Base-by-base conservation (phyloP, 2,888 invertebrate species). In the Desoria tigrina region DNA sequence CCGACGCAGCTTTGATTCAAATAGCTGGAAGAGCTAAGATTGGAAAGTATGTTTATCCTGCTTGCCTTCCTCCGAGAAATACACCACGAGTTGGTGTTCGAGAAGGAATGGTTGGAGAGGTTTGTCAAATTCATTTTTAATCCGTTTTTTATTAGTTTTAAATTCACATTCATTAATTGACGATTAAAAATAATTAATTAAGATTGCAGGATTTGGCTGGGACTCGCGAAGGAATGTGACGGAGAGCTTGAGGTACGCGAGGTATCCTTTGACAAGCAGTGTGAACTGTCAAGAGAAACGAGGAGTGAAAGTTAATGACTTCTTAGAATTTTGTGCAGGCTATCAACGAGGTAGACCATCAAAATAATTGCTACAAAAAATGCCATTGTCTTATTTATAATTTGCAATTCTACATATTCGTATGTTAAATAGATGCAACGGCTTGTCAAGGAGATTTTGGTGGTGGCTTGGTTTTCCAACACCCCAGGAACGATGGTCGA, bases 161-260 rank as follows among this genome's bases (percentile, higher is more conserved):
- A 49, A 49, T 23, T 23, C 18, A 23, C 6, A 55, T 16, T 7
- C 55, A 28, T 28, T 16, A 28, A 28, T 9, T 58, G 14, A 23
- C 9, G 11, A 37, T 49, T 16, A 11, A 16, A 9, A 18, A 11
- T 16, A 45, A 45, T 9, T n/a, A 6, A 11, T 45, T 16, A 9
- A 71, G 71, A 63, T 64, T 53, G 66, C 65, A 21, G 71, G 71
- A 18, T 71, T 71, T 50, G 66, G 64, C 27, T 71, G 71, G 71
- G 71, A 71, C 42, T 55, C 63, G 28, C 18, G 62, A 26, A 51
- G 71, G 59, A 71, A 71, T 54, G 51, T 71, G 21, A 68, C 71
- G 18, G 68, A 62, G n/a, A 62, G 51, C 16, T 63, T 71, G 37
- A 57, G 64, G 42, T 68, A 49, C 32, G 66, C 68, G 26, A 66